Evolutionary conservation across 2,113 vertebrate species (phyloP), one percentile per base, ranked within the genome.

Genomic region (Symphodus melops): DNA sequence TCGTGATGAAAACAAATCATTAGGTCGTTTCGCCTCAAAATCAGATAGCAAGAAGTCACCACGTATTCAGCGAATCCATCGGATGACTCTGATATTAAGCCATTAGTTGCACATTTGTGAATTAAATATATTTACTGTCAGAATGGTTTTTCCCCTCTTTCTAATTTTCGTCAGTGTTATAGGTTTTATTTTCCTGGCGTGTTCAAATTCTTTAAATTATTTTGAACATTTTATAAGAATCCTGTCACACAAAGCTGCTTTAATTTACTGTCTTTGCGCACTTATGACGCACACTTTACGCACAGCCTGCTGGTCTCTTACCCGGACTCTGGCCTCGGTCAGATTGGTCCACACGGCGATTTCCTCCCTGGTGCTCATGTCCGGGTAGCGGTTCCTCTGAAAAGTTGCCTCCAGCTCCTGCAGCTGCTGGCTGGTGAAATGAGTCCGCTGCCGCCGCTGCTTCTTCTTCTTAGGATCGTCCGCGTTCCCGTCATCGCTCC

Each of bases 301-400:
- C 79, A 55, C 62, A 36, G 67, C 13, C 16, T 59, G 14, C 8
- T 4, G 56, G 54, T 19, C 8, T 61, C 96, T 96, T 93, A 99
- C 98, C 96, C 98, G 91, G 23, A 99, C 98, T 84, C 98, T 93
- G 46, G 98, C 97, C 91, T 99, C 98, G 0, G 98, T 99, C 85
- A 99, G 96, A 92, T 99, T 99, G 90, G 97, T 99, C 98, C 98
- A 99, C 57, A 99, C 97, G 0, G 98, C 97, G 81, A 99, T 99
- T 93, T 99, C 98, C 93, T 99, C 98, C 73, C 98, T 70, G 93
- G 97, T 99, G 92, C 97, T 98, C 98, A 99, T 99, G 89, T 99
- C 98, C 1, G 98, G 98, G 86, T 99, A 99, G 72, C 98, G 97
- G 91, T 99, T 99, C 85, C 98, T 83, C 91, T 99, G 98, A 90